Conservation (phyloP, 35 echinoderm and acorn worm genomes). For the Heliocidaris erythrogramma region DNA sequence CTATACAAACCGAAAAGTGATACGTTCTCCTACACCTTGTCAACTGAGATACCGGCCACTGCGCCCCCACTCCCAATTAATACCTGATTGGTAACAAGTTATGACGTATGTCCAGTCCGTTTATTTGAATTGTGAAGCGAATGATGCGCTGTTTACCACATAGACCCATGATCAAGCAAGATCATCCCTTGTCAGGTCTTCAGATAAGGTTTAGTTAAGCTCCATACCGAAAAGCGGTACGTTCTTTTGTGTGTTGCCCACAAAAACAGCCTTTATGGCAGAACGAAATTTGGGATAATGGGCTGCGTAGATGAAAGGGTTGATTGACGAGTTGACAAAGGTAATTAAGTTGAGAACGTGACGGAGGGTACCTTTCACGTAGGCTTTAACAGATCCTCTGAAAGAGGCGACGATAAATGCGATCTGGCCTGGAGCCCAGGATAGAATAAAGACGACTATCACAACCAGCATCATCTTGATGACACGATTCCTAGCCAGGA, state of each 20-base stretch:
- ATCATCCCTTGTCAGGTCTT: no score
- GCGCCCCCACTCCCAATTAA: no score
- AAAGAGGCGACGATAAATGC: neutral
- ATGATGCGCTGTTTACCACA: no score
- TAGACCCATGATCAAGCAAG: no score
- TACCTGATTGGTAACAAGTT: no score
- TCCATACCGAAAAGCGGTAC: neutral
- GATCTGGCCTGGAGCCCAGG: neutral
- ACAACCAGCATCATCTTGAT: neutral
- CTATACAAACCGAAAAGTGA: no score
- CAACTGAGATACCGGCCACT: no score
- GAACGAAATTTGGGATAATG: neutral
- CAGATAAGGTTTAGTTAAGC: neutral
- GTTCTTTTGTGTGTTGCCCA: neutral
- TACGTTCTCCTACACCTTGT: no score
- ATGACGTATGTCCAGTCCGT: no score
- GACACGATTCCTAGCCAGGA: neutral
- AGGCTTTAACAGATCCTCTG: neutral
- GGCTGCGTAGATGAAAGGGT: neutral
- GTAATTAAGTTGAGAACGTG: neutral
- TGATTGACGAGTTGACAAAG: neutral
- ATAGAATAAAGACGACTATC: neutral
- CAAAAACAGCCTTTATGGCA: neutral
- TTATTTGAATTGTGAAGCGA: no score
- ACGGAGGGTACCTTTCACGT: neutral